Evolutionary conservation across 2,113 vertebrate genomes (phyloP).

Genomic region (Dipodomys merriami): DNA sequence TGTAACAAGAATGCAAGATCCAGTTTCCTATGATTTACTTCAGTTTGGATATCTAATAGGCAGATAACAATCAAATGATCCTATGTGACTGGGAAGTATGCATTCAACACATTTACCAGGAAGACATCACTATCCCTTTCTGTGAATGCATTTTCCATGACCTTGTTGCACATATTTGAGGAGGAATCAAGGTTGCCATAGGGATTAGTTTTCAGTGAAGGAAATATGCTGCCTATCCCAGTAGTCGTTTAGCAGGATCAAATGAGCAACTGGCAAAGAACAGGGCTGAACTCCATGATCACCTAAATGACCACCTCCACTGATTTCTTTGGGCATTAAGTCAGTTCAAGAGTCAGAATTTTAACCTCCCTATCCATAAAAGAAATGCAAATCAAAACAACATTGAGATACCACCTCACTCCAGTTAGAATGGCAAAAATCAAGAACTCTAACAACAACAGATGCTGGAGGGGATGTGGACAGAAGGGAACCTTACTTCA

Average conservation of each 20-base stretch:
- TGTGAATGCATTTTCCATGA: neutral
- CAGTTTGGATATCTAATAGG: too few relatives aligned
- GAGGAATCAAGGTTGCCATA: neutral
- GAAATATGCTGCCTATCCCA: neutral
- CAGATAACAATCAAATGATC: neutral
- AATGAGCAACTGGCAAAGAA: neutral
- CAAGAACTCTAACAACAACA: too few relatives aligned
- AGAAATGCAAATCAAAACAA: too few relatives aligned
- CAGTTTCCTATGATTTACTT: neutral
- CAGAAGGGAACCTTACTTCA: too few relatives aligned
- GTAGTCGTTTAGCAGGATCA: neutral
- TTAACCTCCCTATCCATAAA: too few relatives aligned
- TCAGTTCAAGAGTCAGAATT: neutral
- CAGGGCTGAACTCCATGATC: neutral
- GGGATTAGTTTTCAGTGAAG: neutral
- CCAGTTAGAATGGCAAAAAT: too few relatives aligned
- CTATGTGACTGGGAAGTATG: neutral
- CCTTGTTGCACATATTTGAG: neutral
- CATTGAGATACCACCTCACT: too few relatives aligned
- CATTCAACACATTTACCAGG: neutral
- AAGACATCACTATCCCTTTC: neutral
- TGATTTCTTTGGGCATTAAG: neutral
- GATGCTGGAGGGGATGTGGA: too few relatives aligned
- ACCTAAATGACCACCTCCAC: neutral
- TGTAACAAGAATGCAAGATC: neutral